Base-by-base conservation (phyloP, 2,797 vertebrate genomes). In the Prionace glauca region DNA sequence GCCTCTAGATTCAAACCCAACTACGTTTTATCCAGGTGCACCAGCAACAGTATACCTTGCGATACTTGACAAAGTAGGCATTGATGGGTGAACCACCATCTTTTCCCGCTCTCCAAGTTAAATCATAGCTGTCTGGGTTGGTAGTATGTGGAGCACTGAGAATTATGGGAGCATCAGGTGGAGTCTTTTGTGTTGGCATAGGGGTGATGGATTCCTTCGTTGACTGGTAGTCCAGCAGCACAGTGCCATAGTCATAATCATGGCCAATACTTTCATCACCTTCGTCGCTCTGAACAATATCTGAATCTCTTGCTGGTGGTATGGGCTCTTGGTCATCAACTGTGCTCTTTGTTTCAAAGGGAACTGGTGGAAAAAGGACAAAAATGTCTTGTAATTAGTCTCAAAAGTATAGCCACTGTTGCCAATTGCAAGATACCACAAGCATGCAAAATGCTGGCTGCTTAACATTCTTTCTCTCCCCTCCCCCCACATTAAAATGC, bases 41-140 rank as follows among this genome's bases (percentile, higher is more conserved):
- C 36, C 16, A 72, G 14, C 29, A 90, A 8, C 20, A 95, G 2
- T 0, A 97, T 97, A 99, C 99, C 98, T 99, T 99, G 71, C 99
- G 98, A 96, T 99, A 99, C 96, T 99, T 99, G 95, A 99, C 99
- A 56, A 99, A 99, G 95, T 99, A 99, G 95, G 99, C 99, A 0
- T 98, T 99, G 97, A 99, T 98, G 50, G 98, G 98, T 74, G 97
- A 97, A 0, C 98, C 99, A 0, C 98, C 98, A 0, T 99, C 98
- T 0, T 98, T 97, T 0, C 99, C 99, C 0, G 99, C 96, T 88
- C 98, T 97, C 99, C 99, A 99, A 96, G 99, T 97, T 96, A 99
- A 97, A 96, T 97, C 98, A 96, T 99, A 99, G 0, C 97, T n/a
- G 50, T 99, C 98, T 0, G 99, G 98, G 24, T 98, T 98, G 36